phyloP scores from a whole-genome alignment of 1,140 invertebrate genomes.

The Dendroctonus valens region DNA sequence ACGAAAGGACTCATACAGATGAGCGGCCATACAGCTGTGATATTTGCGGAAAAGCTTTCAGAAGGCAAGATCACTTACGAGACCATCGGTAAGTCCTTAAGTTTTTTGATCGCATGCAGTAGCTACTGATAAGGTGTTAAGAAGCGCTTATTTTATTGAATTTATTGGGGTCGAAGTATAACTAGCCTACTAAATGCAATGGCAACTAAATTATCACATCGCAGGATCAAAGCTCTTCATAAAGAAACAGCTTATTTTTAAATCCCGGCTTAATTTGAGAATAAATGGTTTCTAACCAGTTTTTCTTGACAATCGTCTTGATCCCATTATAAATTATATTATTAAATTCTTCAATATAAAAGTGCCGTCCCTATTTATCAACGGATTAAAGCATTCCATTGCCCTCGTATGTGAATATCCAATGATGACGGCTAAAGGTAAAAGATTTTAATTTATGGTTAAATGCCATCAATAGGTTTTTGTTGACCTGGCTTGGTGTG shows the following conservation, averaged over 20 bases:
- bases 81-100: constrained; percentile 78
- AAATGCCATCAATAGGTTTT: background rate
- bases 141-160: too few relatives aligned
- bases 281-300: constrained; percentile 18
- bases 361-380: constrained; percentile 16
- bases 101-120: background rate
- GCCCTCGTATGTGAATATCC: background rate
- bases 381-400: constrained; percentile 16
- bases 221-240: too few relatives aligned
- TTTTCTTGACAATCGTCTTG: constrained; percentile 15
- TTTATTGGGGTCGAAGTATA: background rate
- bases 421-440: too few relatives aligned
- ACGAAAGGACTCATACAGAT: constrained; percentile 96
- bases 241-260: too few relatives aligned
- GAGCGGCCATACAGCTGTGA: constrained; percentile 97
- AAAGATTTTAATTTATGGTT: background rate
- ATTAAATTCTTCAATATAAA: constrained; percentile 23
- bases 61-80: constrained; percentile 92
- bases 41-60: constrained; percentile 95
- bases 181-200: background rate
- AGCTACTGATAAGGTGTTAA: too few relatives aligned
- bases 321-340: constrained; percentile 27
- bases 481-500: too few relatives aligned
- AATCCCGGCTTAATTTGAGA: constrained; percentile 13
- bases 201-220: too few relatives aligned